Base-by-base conservation (phyloP, 1,140 invertebrate species). In the Andricus grossulariae region DNA sequence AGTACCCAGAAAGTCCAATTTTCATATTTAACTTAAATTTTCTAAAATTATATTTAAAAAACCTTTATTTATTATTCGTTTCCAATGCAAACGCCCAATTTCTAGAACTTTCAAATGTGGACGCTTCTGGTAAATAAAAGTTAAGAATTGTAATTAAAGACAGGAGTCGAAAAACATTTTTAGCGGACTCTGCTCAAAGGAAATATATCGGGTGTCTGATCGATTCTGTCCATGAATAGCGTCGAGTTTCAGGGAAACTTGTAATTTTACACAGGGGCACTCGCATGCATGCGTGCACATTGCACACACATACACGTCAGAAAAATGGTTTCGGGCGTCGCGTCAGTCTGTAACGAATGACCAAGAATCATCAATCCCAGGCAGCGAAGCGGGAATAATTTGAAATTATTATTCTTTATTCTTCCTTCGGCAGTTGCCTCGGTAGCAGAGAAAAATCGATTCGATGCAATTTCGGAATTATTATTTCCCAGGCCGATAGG, bases 371-470 rank as follows among this genome's bases (percentile, higher is more conserved):
- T 88, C 84, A 86, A 87, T 88, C 83, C 73, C 76, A 76, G 32
- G 71, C 78, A 77, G 45, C 82, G 82, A 82, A 83, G 80, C 82
- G 83, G 76, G 80, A 79, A 84, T 87, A 88, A 88, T 86, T 83
- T 75, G 50, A 76, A 86, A 85, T 86, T 86, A 86, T 87, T 86
- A 85, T 82, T 81, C 75, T 85, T 81, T 83, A 74, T 82, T 71
- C 39, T 50, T 54, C 73, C 51, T 39, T 39, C 50, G 21, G n/a
- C 50, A 7, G 25, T 49, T 66, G n/a, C 45, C 52, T 81, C 52
- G 76, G 77, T 80, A 73, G 74, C 71, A 21, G 18, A 50, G 60
- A 57, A 80, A 83, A 79, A 85, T 83, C 75, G 54, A 80, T 82
- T 81, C 77, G 73, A 71, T 74, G 45, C 78, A 81, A 82, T 82